Conservation (phyloP, 2,113 vertebrate genomes). For the Marcusenius ussheri region DNA sequence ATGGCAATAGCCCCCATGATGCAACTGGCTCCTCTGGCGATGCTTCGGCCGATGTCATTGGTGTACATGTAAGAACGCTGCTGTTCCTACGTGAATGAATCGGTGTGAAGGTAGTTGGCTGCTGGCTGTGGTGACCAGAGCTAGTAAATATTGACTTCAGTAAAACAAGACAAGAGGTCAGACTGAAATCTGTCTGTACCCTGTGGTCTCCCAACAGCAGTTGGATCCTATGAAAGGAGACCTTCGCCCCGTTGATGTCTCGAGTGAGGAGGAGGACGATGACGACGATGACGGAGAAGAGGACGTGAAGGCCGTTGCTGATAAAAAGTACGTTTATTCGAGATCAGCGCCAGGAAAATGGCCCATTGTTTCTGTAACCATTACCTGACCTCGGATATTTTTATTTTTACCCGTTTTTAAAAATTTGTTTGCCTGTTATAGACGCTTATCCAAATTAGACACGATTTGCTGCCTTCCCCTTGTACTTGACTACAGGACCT, state of each 20-base stretch:
- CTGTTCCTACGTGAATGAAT: background rate
- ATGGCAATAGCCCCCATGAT: constrained; percentile 39
- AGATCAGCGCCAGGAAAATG: background rate
- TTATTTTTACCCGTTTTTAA: background rate
- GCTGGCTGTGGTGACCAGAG: background rate
- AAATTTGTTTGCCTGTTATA: background rate
- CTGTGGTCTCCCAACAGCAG: constrained; percentile 38
- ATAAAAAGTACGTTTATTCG: constrained; percentile 41
- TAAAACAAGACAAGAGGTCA: background rate
- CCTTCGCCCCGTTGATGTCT: constrained; percentile 81
- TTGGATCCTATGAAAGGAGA: constrained; percentile 67
- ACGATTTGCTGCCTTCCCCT: background rate
- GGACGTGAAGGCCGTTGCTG: constrained; percentile 58
- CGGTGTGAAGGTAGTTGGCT: background rate
- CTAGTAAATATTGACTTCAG: background rate
- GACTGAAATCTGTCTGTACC: background rate
- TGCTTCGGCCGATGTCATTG: constrained; percentile 43
- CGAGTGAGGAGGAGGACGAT: constrained; percentile 63
- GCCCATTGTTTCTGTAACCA: background rate
- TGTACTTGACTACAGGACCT: background rate
- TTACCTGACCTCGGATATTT: background rate
- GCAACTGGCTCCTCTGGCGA: constrained; percentile 50
- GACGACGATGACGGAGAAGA: constrained; percentile 46
- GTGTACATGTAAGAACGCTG: constrained; percentile 4
- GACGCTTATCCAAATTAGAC: background rate